Base-by-base conservation (phyloP, 2,113 vertebrate species). In the Eptesicus fuscus region DNA sequence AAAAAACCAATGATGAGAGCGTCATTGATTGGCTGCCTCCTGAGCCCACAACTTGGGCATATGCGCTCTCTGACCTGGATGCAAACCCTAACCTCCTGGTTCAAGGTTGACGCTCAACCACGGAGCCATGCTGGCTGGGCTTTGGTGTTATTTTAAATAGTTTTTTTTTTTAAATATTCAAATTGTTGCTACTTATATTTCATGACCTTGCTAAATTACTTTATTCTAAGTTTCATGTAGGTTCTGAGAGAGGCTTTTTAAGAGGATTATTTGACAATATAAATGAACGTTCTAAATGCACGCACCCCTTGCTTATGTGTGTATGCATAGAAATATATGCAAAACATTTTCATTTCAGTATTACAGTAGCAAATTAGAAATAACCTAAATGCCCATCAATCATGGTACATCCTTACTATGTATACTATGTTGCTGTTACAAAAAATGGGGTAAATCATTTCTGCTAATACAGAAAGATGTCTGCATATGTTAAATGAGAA, bases 291-390 rank as follows among this genome's bases (percentile, higher is more conserved):
- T 80, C 78, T 83, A 63, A 47, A 53, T 63, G 30, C 61, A 73
- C 14, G 63, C 16, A 49, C 47, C 28, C 22, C 49, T 90, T 90
- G 70, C 83, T 69, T 88, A 32, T 85, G 30, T 90, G 44, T 74
- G 5, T 79, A 28, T 91, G 35, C 61, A 69, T 37, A 91, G 17
- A 35, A 44, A 51, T 56, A 71, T 18, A n/a, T 83, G 44, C 83
- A 88, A 59, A 79, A 49, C 94, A 49, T 20, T 56, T 88, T 71
- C 12, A 84, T 83, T 84, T 92, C 17, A 71, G 9, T 30, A 65
- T 94, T 76, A 37, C 42, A 69, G 8, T 91, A 77, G 82, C 51
- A 91, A 40, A 88, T 88, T 79, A 92, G 71, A 84, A 94, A 61
- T 85, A 85, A 92, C 17, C 63, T 65, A 67, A 92, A 84, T 67